Conservation (phyloP, 2,113 vertebrate genomes). For the Fregata magnificens region DNA sequence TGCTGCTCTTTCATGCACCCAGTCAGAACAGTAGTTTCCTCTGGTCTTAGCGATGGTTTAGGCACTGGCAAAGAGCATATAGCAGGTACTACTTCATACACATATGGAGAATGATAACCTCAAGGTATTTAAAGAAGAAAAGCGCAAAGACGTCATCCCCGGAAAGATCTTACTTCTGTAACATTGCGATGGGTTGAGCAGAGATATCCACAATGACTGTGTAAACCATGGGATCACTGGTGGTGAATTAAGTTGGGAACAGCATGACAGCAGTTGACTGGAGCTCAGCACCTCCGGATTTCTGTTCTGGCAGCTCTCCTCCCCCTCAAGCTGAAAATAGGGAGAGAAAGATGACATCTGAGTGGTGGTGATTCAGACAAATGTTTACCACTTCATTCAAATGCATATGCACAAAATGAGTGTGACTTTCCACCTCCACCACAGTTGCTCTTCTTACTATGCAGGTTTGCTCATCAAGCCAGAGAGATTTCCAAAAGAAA, state of each 20-base stretch:
- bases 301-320: constrained; percentile 38
- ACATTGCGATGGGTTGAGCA: background rate
- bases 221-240: background rate
- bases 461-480: constrained; percentile 1
- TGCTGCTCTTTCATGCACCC: accelerated
- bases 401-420: constrained; percentile 20
- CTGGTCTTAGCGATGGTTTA: background rate
- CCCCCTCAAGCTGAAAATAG: constrained; percentile 35
- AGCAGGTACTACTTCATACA: background rate
- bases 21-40: background rate
- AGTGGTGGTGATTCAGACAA: constrained; percentile 41
- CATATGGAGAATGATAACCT: background rate
- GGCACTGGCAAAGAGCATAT: background rate
- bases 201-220: background rate
- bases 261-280: constrained; percentile 9
- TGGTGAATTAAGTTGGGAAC: background rate
- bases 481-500: background rate
- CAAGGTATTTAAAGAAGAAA: constrained; percentile 20
- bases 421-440: constrained; percentile 19
- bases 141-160: background rate
- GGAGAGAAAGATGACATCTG: constrained; percentile 22
- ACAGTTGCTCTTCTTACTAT: constrained; percentile 19
- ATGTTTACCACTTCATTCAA: constrained; percentile 46
- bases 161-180: background rate
- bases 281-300: background rate